Conservation (phyloP, 37 sponge, comb jelly and placozoan species). For the Halichondria panicea region DNA sequence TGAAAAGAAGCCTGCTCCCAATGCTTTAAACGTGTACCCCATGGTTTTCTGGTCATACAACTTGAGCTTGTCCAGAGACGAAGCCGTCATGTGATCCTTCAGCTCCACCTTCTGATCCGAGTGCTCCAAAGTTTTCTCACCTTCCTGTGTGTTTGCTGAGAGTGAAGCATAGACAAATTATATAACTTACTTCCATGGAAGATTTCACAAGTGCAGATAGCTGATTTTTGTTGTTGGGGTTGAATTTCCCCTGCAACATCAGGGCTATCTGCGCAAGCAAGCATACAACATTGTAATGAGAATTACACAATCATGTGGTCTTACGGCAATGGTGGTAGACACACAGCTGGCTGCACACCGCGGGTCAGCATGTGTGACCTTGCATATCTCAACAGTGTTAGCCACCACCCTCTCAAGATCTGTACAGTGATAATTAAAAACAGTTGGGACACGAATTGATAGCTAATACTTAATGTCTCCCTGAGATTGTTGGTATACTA, state of each 20-base stretch:
- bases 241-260: conserved; percentile 70
- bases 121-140: conserved; percentile 32
- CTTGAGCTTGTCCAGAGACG: conserved; percentile 47
- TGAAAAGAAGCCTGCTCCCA: conserved; percentile 84
- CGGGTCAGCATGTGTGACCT: conserved; percentile 88
- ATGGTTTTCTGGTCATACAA: conserved; percentile 61
- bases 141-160: conserved; percentile 31
- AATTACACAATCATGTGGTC: conserved; percentile 1
- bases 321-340: conserved; percentile 86
- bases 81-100: conserved; percentile 28
- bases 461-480: too few relatives aligned
- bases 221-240: conserved; percentile 43
- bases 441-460: too few relatives aligned
- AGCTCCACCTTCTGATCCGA: conserved; percentile 68
- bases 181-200: conserved; percentile 32
- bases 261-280: conserved; percentile 57
- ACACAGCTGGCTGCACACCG: conserved; percentile 88
- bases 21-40: conserved; percentile 87
- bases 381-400: conserved; percentile 66
- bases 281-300: not conserved
- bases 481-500: too few relatives aligned
- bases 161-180: not conserved
- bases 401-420: conserved; percentile 68
- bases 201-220: conserved; percentile 33
- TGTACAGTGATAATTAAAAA: conserved; percentile 21